Base-by-base conservation (phyloP, 1,140 invertebrate genomes). In the Solen grandis region DNA sequence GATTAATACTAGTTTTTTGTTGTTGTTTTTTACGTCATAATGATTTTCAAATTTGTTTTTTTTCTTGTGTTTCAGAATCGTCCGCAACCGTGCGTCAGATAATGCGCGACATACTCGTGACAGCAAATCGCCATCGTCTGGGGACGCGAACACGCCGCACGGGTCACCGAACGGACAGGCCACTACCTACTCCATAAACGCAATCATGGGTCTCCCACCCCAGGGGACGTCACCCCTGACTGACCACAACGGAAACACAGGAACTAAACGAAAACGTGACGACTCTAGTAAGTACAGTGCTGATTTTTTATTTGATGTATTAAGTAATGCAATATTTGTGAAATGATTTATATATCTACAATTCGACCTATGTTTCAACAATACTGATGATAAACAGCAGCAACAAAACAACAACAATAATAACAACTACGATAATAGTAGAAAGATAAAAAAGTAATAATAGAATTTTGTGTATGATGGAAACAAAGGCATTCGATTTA, bases 81-180 rank as follows among this genome's bases (percentile, higher is more conserved):
- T 88, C 22, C 79, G 87, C 46, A 88, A 88, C 65, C 79, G 83
- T 54, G 86, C 86, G n/a, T 85, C 87, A 22, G 87, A 88, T n/a
- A 84, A 77, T 73, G 83, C 83, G 10, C 55, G 69, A 22, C 38
- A 72, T 35, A 41, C 41, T 0, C 63, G 60, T n/a, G 77, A 73
- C n/a, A 60, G 69, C 19, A 46, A 60, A 14, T 78, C 75, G 0
- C 75, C 75, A 2, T 41, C 66, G n/a, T 80, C 77, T 27, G 73
- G 25, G 25, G 77, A 80, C 29, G 66, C 50, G 16, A 55, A 36
- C 8, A 72, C 66, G 10, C 69, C 77, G 14, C 68, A 80, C 36
- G 69, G 68, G 4, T 72, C 66, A 1, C 77, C 77, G 1, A 80
- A 73, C 52, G 77, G 77, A 33, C 77, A 80, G 59, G 77, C 68